A percentile compares a stretch with the other conserved stretches of the same genome.
These are phyloP conservation scores for Agonopterix arenella DNA, from an alignment of 2,888 invertebrate genomes.

Conservation along the genomic window DNA sequence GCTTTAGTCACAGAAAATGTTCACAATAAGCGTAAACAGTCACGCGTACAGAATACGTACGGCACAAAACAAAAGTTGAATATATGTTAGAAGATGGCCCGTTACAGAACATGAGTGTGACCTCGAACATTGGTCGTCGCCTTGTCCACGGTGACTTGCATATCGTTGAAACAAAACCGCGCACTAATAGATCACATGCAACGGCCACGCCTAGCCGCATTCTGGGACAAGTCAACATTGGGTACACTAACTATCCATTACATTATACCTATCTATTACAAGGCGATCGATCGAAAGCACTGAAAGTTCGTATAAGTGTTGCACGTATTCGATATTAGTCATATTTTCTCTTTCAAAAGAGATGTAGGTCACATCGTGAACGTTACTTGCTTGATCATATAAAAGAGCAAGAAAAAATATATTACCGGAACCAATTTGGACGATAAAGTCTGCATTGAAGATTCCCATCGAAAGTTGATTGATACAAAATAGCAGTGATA, in stretches of 20 bases:
- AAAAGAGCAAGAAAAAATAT: constrained; percentile 24
- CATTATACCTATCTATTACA: constrained; percentile 47
- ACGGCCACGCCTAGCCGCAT: constrained; percentile 45
- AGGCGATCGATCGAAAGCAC: constrained; percentile 45
- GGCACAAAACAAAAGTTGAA: constrained; percentile 9
- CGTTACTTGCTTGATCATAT: constrained; percentile 47
- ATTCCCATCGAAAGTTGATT: constrained; percentile 5
- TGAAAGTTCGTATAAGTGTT: constrained; percentile 42
- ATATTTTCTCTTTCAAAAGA: constrained; percentile 49
- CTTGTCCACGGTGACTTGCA: constrained; percentile 46
- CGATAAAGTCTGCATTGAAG: constrained; percentile 3
- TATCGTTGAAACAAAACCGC: constrained; percentile 41
- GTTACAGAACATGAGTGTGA: constrained; percentile 51
- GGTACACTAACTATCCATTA: constrained; percentile 44
- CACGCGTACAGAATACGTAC: constrained; percentile 2
- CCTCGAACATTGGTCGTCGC: constrained; percentile 37
- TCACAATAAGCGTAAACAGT: not conserved
- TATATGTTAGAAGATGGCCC: constrained; percentile 39
- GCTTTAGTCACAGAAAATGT: no score
- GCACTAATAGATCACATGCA: constrained; percentile 43
- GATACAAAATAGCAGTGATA: constrained; percentile 8
- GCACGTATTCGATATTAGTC: constrained; percentile 34
- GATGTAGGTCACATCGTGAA: constrained; percentile 50
- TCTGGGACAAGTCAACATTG: constrained; percentile 50
- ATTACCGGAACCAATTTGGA: constrained; percentile 25